Base-by-base conservation (phyloP, 2,113 vertebrate genomes). In the Pyxicephalus adspersus region DNA sequence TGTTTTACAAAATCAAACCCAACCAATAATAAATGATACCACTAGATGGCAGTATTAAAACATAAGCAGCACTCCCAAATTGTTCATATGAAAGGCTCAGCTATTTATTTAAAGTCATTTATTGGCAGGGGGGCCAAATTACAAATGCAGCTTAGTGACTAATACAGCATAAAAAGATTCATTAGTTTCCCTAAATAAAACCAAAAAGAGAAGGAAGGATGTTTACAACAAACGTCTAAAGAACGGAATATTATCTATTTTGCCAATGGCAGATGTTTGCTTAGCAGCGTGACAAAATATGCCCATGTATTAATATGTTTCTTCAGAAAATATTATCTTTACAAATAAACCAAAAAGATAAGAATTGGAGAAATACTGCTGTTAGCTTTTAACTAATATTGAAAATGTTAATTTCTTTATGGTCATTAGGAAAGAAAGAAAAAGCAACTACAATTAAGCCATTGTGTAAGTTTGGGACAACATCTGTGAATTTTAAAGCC, bases 11-110 rank as follows among this genome's bases (percentile, higher is more conserved):
- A 3, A 34, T 6, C 6, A 34, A 34, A n/a, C n/a, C n/a, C n/a
- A n/a, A n/a, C n/a, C n/a, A 13, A 45, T 45, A 13, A 6, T 13
- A n/a, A 38, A 23, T 38, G 34, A 15, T 0, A 2, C 68, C 80
- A 82, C 70, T 74, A 75, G 80, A 25, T 82, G 80, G 80, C 80
- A 82, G 80, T 51, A 54, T 34, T 66, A 66, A 65, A 28, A 52
- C 80, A 82, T 15, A 63, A 51, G 54, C 66, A 54, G 45, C 11
- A 31, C 17, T 80, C 38, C 16, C 34, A 17, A 15, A 45, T 34
- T 45, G 15, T 51, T 28, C n/a, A 19, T 20, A 58, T 26, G 28
- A 34, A 26, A 73, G 34, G 18, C 22, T 81, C 18, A 72, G 50
- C 13, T 81, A 50, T 19, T 74, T 54, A 18, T 74, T 65, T 74